phyloP scores from a whole-genome alignment of 2,888 invertebrate genomes.

The Melieria picta region DNA sequence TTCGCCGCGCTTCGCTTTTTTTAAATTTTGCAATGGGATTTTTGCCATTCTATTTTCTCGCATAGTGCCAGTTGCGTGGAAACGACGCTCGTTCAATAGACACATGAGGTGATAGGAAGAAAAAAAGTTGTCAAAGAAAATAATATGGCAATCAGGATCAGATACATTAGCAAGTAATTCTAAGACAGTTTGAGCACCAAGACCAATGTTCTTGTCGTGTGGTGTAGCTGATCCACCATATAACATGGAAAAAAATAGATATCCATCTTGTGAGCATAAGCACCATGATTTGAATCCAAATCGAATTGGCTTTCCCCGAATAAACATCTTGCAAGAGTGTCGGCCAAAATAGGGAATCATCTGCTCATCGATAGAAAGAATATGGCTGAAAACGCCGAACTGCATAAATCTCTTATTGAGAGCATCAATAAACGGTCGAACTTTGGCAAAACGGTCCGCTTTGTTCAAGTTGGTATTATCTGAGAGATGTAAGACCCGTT shows the following conservation, averaged over 20 bases:
- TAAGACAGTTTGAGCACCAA: constrained; percentile 21
- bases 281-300: no score
- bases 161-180: constrained; percentile 13
- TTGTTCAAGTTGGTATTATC: not conserved
- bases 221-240: constrained; percentile 22
- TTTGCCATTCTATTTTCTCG: constrained; percentile 15
- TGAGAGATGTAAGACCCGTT: constrained; percentile 3
- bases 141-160: constrained; percentile 14
- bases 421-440: not conserved
- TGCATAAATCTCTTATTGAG: constrained; percentile 14
- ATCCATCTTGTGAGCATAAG: no score
- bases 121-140: constrained; percentile 32
- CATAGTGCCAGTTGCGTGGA: constrained; percentile 33
- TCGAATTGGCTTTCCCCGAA: not conserved
- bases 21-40: not conserved
- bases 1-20: no score
- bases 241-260: constrained; percentile 12
- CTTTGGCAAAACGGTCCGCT: not conserved
- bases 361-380: not conserved
- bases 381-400: constrained; percentile 3
- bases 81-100: constrained; percentile 13
- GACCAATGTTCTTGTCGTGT: constrained; percentile 18
- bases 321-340: constrained; percentile 5
- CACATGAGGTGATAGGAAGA: constrained; percentile 28
- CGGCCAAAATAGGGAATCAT: not conserved